Conservation (phyloP, 2,797 vertebrate genomes). For the Neomorphus geoffroyi region DNA sequence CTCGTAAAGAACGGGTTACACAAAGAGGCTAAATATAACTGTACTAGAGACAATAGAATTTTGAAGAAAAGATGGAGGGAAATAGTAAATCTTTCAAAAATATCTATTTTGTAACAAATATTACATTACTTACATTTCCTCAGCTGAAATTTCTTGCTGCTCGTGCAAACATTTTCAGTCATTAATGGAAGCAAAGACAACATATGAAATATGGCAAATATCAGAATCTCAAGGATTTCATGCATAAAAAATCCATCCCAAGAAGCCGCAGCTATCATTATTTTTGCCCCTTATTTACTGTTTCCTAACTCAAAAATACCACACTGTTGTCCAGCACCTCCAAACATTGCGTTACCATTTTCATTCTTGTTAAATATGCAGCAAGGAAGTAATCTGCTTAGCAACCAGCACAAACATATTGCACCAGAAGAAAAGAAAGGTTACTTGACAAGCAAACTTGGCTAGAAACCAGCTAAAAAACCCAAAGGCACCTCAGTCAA, state of each 20-base stretch:
- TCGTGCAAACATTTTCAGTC: constrained; percentile 67
- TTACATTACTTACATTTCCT: constrained; percentile 69
- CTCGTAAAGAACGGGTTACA: neutral
- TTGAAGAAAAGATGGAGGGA: neutral
- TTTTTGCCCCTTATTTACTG: constrained; percentile 40
- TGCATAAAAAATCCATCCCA: constrained; percentile 44
- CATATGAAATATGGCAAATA: constrained; percentile 70
- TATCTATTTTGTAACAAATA: neutral
- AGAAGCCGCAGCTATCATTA: constrained; percentile 59
- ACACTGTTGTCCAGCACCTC: neutral
- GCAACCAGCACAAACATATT: constrained; percentile 66
- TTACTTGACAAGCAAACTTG: constrained; percentile 38
- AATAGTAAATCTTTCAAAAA: neutral
- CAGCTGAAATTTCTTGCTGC: constrained; percentile 43
- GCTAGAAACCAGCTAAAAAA: constrained; percentile 24
- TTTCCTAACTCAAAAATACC: neutral
- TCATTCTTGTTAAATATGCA: constrained; percentile 27
- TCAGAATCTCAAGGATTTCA: constrained; percentile 42
- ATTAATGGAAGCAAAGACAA: constrained; percentile 68
- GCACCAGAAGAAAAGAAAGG: constrained; percentile 30
- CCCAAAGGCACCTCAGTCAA: constrained; percentile 11
- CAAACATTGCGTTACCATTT: neutral
- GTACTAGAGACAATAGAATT: neutral
- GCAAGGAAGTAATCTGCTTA: constrained; percentile 60
- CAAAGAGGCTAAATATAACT: neutral